Base-by-base conservation (phyloP, 2,797 vertebrate species). In the Enteromius thamalakanensis region DNA sequence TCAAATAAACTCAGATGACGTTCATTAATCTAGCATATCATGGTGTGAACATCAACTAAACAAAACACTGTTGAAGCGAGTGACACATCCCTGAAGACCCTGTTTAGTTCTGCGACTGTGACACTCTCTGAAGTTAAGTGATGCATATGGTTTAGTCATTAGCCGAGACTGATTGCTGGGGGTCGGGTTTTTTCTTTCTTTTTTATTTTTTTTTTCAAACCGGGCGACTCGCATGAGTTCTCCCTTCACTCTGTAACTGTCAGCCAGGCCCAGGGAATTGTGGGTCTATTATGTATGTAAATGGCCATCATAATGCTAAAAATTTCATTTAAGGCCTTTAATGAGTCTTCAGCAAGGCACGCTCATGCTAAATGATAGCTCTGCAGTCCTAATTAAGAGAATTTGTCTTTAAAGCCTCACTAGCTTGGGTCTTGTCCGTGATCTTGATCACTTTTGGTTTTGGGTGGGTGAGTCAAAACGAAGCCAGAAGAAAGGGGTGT, bases 251-350 rank as follows among this genome's bases (percentile, higher is more conserved):
- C 95, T 94, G 94, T 97, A 96, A 95, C 95, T 96, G 96, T 97
- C 96, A 96, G 94, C 93, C 91, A 91, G 94, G 93, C 95, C 87
- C 91, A 95, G 93, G 82, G 95, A 96, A 96, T 94, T 94, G 96
- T 95, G 95, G 94, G 93, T 94, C 95, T 96, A 97, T 97, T 96
- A 96, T 96, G 96, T 95, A 96, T 96, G 95, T 96, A 96, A 97
- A 97, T 96, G 95, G 94, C 95, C 95, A 95, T 97, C 96, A 96
- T 96, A 96, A 97, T 96, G 96, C 96, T 96, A 95, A 96, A 96
- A 96, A 96, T 97, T 97, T 96, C 95, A 97, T 97, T 96, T 96
- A 96, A 96, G 93, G 94, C 94, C 95, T 95, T 96, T 97, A 97
- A 97, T 96, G 96, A 97, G 95, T 95, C 96, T 94, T 94, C 92